These are phyloP conservation scores for Crypturellus undulatus DNA, from an alignment of 2,113 vertebrate species.

Conservation along the genomic window DNA sequence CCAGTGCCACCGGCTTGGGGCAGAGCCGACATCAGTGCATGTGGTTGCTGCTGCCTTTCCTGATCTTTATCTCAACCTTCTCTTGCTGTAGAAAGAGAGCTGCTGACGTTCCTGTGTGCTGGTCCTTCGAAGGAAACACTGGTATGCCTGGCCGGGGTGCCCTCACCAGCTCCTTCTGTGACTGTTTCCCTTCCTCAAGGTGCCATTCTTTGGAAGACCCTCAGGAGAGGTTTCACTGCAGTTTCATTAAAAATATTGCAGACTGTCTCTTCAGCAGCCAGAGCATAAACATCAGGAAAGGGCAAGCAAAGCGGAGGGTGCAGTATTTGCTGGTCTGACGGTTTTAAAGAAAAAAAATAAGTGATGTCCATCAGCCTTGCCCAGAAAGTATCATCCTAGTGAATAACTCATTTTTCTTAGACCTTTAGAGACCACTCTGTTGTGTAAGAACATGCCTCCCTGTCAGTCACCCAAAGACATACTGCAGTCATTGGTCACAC, in stretches of 20 bases:
- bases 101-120: neutral
- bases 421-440: neutral
- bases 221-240: neutral
- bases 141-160: no score
- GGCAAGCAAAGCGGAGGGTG: neutral
- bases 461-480: no score
- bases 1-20: neutral
- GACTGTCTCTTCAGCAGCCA: no score
- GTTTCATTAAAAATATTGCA: neutral
- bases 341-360: neutral
- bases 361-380: neutral
- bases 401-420: neutral
- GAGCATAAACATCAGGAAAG: no score
- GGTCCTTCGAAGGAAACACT: neutral
- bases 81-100: neutral
- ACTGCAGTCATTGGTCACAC: neutral
- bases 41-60: neutral
- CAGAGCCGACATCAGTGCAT: neutral
- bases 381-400: neutral
- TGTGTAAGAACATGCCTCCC: neutral
- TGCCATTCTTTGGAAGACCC: neutral
- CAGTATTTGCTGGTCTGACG: neutral
- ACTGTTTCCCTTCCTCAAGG: neutral
- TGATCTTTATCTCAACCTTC: neutral
- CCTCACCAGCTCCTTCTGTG: neutral